Evolutionary conservation across 2,888 invertebrate genomes (phyloP), one percentile per base, ranked within the genome.

Genomic region (Lasioglossum malachurum): DNA sequence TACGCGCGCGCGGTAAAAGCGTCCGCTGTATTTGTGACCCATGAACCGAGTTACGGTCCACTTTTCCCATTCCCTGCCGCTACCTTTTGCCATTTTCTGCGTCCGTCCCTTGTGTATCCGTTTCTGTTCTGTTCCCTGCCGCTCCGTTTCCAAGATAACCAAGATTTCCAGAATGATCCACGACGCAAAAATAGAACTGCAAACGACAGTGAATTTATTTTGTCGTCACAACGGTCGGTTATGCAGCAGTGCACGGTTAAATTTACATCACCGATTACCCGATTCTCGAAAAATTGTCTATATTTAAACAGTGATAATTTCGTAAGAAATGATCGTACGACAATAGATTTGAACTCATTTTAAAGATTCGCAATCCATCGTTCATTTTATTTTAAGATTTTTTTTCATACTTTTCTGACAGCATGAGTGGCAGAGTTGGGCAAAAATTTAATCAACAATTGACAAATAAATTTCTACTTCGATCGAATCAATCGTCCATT

Each of bases 1-100:
- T 93, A 91, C 91, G 83, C 86, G 83, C 86, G 84, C 86, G 84
- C 86, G 88, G 83, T 91, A 90, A 91, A 91, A 90, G 87, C 90
- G 69, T 57, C 76, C 80, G 71, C 35, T 75, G 60, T 73, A 41
- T 67, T 73, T 73, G 69, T 35, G 78, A 77, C 77, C 69, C 80
- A 85, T 75, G 77, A 80, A 82, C 23, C 49, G 77, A 89, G 86
- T 89, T 88, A 89, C 85, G 84, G 78, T 82, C 78, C 80, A 72
- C 84, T 91, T 88, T 88, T 88, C 46, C 76, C 35, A 53, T 67
- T 67, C 41, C 38, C 38, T 23, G 38, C 69, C 38, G 16, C 31
- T 49, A 41, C 27, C 31, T 44, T 64, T 72, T 64, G 72, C 57
- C 73, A 41, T 76, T 23, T 76, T 35, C 44, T 2, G 31, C 38